These are phyloP conservation scores for Dicrurus megarhynchus DNA, from an alignment of 2,113 vertebrate species.

Conservation along the genomic window DNA sequence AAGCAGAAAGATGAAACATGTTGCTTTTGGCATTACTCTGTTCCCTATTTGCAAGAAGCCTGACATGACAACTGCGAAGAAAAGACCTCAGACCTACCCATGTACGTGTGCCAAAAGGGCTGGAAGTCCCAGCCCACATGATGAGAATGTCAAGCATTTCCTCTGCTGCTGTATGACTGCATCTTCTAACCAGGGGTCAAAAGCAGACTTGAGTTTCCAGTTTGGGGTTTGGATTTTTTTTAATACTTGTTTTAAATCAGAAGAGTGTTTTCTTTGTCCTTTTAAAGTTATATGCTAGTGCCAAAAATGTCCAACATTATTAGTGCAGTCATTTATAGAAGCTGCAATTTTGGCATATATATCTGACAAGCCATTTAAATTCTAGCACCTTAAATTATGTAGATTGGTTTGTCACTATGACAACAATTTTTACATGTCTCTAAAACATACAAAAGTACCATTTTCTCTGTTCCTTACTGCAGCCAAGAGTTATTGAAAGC, in stretches of 20 bases:
- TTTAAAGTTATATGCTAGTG: background rate
- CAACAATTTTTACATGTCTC: conserved; percentile 27
- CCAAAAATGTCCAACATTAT: conserved; percentile 9
- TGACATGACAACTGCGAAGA: conserved; percentile 46
- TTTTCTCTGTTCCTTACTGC: background rate
- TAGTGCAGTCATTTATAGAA: conserved; percentile 45
- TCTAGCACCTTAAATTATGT: conserved; percentile 41
- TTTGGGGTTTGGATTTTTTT: background rate
- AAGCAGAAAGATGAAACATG: conserved; percentile 15
- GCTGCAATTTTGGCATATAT: background rate
- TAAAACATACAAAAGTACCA: background rate
- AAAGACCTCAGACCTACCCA: conserved; percentile 52
- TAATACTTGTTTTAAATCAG: conserved; percentile 20
- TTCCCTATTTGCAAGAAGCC: conserved; percentile 44
- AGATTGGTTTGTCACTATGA: conserved; percentile 51
- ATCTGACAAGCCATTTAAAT: conserved; percentile 56
- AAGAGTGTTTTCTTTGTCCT: conserved; percentile 43
- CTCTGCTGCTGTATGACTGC: conserved; percentile 61
- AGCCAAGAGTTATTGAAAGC: background rate
- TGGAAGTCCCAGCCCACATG: conserved; percentile 74
- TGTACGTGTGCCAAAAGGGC: conserved; percentile 67
- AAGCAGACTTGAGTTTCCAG: conserved; percentile 49
- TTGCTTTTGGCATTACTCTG: conserved; percentile 48
- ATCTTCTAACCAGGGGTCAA: conserved; percentile 73
- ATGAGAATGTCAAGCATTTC: conserved; percentile 83